Base-by-base conservation (phyloP, 2,113 vertebrate genomes). In the Pica pica region DNA sequence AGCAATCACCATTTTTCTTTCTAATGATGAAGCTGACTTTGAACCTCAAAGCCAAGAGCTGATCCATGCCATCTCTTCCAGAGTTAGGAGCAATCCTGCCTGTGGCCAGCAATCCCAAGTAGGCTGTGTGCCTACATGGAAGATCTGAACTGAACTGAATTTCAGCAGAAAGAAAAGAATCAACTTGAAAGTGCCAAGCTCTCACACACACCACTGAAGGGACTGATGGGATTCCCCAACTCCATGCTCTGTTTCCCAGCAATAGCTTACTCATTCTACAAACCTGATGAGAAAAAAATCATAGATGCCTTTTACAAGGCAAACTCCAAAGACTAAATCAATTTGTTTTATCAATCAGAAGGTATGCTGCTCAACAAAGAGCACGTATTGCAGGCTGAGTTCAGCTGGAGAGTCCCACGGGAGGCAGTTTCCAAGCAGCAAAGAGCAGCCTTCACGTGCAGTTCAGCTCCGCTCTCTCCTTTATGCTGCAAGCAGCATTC, bases 391-490 rank as follows among this genome's bases (percentile, higher is more conserved):
- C 49, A 84, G 70, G 50, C 55, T n/a, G 28, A 76, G 28, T 61
- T 89, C 86, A 74, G 73, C 2, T 1, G 0, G 10, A 83, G 33
- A 42, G 41, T 37, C 61, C 60, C 35, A 24, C 1, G 18, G 49
- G 86, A 76, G 11, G 42, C 49, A 65, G 75, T 18, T 86, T 74
- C 83, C 71, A 78, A 78, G 63, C 10, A 78, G 73, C 42, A 37
- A 53, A 30, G 41, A 65, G 42, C 52, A 87, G 64, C 30, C 15
- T 30, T 37, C n/a, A 33, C 0, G 0, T 13, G n/a, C 50, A 10
- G 24, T 1, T 81, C 76, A 56, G 19, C 30, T 64, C 47, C 0
- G 0, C 23, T 57, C 50, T 27, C 52, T 60, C 37, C 55, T 16
- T 47, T 31, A 4, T 8, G 28, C 56, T 53, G 41, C 78, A 87